Base-by-base conservation (phyloP, 2,797 vertebrate genomes). In the Poecilia wingei region DNA sequence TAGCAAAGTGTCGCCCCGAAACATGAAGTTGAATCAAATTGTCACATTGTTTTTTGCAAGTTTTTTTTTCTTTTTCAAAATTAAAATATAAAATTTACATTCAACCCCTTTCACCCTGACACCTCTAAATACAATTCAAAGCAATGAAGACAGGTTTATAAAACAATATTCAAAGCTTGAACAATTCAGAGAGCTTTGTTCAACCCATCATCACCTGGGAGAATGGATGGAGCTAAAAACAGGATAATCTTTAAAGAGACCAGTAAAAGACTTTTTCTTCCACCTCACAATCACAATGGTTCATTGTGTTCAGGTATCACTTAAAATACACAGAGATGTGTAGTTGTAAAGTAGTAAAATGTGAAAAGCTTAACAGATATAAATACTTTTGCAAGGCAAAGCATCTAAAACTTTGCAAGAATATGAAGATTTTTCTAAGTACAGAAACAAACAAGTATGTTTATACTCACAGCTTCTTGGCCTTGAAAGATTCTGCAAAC, bases 381-480 rank as follows among this genome's bases (percentile, higher is more conserved):
- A 3, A 66, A 66, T 41, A 41, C 64, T 39, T 39, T 66, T 66
- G 9, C 3, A 22, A 68, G 64, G 61, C 33, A 46, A 3, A 46
- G 14, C 31, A 20, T 74, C 13, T n/a, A 57, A 43, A 74, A 12
- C 16, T 5, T 8, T 33, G 49, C 57, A 72, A 81, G 51, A 51
- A 72, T 28, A 43, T 76, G 4, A n/a, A 81, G 66, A 61, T 43
- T 55, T 39, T 31, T 5, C 69, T 1, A 46, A 12, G n/a, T 47
- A n/a, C n/a, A 3, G 69, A 74, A 46, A 16, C 33, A 31, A 1
- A 31, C 70, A n/a, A 6, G 81, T 47, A 36, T 0, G 4, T 77
- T 72, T 36, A 70, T 84, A 99, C 98, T 99, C 93, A 99, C 98
- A 98, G 75, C 81, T 98, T 97, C 92, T 95, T 98, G 90, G 97